phyloP scores from a whole-genome alignment of 2,888 invertebrate species.

The Pterostichus madidus region DNA sequence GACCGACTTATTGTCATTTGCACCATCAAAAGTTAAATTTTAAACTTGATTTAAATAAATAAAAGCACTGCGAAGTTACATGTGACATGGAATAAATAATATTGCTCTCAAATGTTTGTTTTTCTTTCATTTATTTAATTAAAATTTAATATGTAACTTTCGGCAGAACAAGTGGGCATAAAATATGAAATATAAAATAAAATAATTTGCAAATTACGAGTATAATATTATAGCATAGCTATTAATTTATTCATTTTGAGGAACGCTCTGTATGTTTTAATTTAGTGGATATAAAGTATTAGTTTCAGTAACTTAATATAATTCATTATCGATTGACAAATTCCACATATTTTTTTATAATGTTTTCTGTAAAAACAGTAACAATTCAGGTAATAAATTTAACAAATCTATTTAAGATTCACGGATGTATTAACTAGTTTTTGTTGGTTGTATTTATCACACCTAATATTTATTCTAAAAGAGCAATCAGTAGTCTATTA shows the following conservation, averaged over 20 bases:
- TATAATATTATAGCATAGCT: too few relatives aligned
- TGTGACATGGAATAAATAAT: too few relatives aligned
- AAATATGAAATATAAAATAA: not conserved
- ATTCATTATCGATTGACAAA: not conserved
- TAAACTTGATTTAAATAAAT: too few relatives aligned
- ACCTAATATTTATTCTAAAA: not conserved
- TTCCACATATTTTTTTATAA: not conserved
- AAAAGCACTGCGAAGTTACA: not conserved
- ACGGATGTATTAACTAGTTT: slow-evolving; percentile 41
- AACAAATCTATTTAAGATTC: slow-evolving; percentile 19
- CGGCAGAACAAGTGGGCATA: too few relatives aligned
- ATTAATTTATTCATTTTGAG: too few relatives aligned
- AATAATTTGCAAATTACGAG: not conserved
- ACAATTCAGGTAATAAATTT: slow-evolving; percentile 24
- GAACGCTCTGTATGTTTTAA: too few relatives aligned
- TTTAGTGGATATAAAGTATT: not conserved
- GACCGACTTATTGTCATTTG: too few relatives aligned
- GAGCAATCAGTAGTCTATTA: not conserved
- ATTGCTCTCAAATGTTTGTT: too few relatives aligned
- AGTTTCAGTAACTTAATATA: not conserved
- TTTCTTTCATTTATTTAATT: too few relatives aligned
- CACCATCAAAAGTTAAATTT: too few relatives aligned
- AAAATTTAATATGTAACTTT: too few relatives aligned
- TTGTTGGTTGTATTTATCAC: slow-evolving; percentile 8
- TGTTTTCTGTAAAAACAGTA: not conserved